phyloP scores from a whole-genome alignment of 2,113 vertebrate genomes.

The Ariopsis seemanni region DNA sequence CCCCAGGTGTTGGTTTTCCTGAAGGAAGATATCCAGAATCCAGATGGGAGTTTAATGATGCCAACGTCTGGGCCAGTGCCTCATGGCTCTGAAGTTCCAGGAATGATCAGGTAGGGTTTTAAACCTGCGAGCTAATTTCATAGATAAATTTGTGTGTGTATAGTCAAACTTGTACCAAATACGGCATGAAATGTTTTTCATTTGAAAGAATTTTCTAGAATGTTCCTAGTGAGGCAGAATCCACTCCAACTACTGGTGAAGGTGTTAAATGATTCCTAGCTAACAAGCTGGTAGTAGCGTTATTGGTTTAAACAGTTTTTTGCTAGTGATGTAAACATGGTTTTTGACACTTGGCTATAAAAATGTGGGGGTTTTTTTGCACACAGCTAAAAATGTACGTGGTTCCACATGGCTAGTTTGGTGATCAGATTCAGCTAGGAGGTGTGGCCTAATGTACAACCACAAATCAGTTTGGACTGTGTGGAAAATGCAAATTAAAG shows the following conservation, averaged over 20 bases:
- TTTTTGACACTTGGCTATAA: too few species aligned
- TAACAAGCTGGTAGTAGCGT: background rate
- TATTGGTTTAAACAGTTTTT: background rate
- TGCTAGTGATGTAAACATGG: too few species aligned
- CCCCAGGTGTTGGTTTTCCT: conserved; percentile 86
- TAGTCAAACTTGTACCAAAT: background rate
- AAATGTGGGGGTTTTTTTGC: too few species aligned
- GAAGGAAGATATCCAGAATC: conserved; percentile 87
- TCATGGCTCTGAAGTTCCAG: conserved; percentile 83
- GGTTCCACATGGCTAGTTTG: too few species aligned
- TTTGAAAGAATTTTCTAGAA: background rate
- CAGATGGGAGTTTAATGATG: conserved; percentile 84
- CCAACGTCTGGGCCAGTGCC: conserved; percentile 83
- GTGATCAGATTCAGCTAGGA: too few species aligned
- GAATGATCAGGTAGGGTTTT: conserved; percentile 79
- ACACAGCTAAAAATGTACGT: too few species aligned
- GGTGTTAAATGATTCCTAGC: background rate
- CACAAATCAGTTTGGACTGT: too few species aligned
- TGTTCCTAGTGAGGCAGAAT: background rate
- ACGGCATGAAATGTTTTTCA: too few species aligned
- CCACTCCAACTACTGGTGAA: background rate
- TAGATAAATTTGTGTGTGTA: background rate
- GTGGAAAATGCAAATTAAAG: too few species aligned
- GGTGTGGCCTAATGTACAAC: background rate
- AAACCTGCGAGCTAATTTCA: background rate